Conservation (phyloP, 2,797 vertebrate genomes). For the Coranthus polyacanthus region DNA sequence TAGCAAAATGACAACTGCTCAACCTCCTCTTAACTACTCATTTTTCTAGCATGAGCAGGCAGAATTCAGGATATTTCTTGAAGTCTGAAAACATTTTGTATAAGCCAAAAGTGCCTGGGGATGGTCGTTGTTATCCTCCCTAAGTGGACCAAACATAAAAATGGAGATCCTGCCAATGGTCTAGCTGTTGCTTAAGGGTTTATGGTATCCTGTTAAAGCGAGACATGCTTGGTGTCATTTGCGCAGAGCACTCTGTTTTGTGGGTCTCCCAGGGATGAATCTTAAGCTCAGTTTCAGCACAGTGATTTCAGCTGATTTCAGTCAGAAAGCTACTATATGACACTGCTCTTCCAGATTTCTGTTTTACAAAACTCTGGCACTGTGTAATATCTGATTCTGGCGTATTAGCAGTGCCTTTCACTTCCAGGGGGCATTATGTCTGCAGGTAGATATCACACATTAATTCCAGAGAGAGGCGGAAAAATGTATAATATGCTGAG, state of each 20-base stretch:
- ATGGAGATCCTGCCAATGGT: slow-evolving; percentile 51
- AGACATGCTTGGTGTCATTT: slow-evolving; percentile 60
- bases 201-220: slow-evolving; percentile 62
- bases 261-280: slow-evolving; percentile 55
- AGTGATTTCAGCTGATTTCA: slow-evolving; percentile 56
- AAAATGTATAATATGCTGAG: slow-evolving; percentile 10
- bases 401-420: slow-evolving; percentile 42
- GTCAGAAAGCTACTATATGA: slow-evolving; percentile 38
- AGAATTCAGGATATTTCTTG: slow-evolving; percentile 35
- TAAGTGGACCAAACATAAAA: slow-evolving; percentile 71
- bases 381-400: slow-evolving; percentile 36
- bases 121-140: slow-evolving; percentile 61
- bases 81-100: slow-evolving; percentile 45
- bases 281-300: slow-evolving; percentile 51
- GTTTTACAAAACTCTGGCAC: slow-evolving; percentile 32
- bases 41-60: slow-evolving; percentile 47
- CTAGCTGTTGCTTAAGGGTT: slow-evolving; percentile 62
- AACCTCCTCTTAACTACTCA: slow-evolving; percentile 43
- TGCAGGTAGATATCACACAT: slow-evolving; percentile 41
- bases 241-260: slow-evolving; percentile 38
- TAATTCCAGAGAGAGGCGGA: slow-evolving; percentile 13
- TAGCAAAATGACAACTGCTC: slow-evolving; percentile 59
- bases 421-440: slow-evolving; percentile 16
- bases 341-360: slow-evolving; percentile 47
- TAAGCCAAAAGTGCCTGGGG: slow-evolving; percentile 48